Base-by-base conservation (phyloP, 2,113 vertebrate genomes). In the Malaclemys terrapin region DNA sequence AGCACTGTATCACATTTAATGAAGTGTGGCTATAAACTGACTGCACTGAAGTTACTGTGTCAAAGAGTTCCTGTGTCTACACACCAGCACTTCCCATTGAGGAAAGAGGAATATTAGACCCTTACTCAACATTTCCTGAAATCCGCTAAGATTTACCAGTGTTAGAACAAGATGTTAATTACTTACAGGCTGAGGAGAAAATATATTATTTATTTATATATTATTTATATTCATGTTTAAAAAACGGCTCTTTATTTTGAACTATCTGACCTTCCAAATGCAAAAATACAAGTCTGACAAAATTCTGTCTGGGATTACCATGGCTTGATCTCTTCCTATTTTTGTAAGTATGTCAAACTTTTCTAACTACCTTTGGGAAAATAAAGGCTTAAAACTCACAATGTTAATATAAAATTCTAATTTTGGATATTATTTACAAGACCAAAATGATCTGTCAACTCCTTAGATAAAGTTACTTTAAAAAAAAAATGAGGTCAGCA, bases 291-390 rank as follows among this genome's bases (percentile, higher is more conserved):
- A 94, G 84, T 56, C 95, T 91, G 88, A 98, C 88, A 93, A 96
- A 94, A 91, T 95, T 89, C 94, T 96, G 96, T 92, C 95, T 88
- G 88, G 88, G 93, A 92, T 90, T 96, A 84, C 83, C 92, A 50
- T 88, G 87, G 95, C 87, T 96, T 96, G 88, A 95, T 97, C 94
- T 90, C 87, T 93, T 96, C 86, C 59, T 86, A 87, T 94, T 97
- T 97, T 90, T 94, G 29, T 93, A 97, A 93, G 72, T 89, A 86
- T 95, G 88, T 95, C 76, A 95, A 90, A 96, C 69, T 96, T 84
- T 96, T 97, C 95, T 75, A 95, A 95, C 85, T 95, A 97, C 92
- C 82, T 96, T 96, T 93, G 95, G 93, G 93, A 97, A 97, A 98
- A 97, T 12, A 91, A 89, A 96, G 93, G 47, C 93, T 96, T 96